These are phyloP conservation scores for Loripinus fragilis DNA, from an alignment of 2,888 invertebrate genomes.

Conservation along the genomic window DNA sequence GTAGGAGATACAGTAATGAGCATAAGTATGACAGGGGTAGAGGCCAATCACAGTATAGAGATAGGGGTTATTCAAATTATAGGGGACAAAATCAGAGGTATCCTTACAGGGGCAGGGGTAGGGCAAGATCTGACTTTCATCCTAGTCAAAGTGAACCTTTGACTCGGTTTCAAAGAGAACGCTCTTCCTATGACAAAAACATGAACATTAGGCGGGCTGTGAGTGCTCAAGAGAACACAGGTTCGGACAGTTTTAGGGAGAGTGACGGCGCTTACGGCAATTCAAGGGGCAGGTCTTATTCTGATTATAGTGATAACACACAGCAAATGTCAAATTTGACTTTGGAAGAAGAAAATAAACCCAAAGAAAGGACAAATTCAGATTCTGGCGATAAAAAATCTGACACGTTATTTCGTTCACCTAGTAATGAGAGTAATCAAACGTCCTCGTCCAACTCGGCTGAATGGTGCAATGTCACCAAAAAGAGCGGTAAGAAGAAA, in stretches of 20 bases:
- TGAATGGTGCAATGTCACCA: conserved; percentile 42
- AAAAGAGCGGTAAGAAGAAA: conserved; percentile 38
- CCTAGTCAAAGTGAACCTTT: conserved; percentile 6
- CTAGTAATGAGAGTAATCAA: conserved; percentile 15
- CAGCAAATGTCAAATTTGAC: conserved; percentile 19
- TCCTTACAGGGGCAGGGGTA: conserved; percentile 29
- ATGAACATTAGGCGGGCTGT: conserved; percentile 6
- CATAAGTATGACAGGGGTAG: conserved; percentile 28
- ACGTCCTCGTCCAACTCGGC: conserved; percentile 27
- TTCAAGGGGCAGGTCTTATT: neutral
- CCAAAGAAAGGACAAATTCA: conserved; percentile 22
- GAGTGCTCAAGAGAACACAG: conserved; percentile 13
- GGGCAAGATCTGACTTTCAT: conserved; percentile 18
- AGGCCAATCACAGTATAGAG: neutral
- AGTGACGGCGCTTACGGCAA: neutral
- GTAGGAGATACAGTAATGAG: conserved; percentile 3
- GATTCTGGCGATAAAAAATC: conserved; percentile 3
- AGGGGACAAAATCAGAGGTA: neutral
- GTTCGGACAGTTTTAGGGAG: neutral
- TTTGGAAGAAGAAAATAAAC: conserved; percentile 18
- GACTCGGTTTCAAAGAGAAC: neutral
- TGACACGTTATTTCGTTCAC: conserved; percentile 21
- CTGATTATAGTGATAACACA: conserved; percentile 17
- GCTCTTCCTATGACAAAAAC: neutral
- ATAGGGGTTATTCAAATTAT: conserved; percentile 1